phyloP scores from a whole-genome alignment of 2,113 vertebrate genomes.

The Heterotilapia buettikoferi region DNA sequence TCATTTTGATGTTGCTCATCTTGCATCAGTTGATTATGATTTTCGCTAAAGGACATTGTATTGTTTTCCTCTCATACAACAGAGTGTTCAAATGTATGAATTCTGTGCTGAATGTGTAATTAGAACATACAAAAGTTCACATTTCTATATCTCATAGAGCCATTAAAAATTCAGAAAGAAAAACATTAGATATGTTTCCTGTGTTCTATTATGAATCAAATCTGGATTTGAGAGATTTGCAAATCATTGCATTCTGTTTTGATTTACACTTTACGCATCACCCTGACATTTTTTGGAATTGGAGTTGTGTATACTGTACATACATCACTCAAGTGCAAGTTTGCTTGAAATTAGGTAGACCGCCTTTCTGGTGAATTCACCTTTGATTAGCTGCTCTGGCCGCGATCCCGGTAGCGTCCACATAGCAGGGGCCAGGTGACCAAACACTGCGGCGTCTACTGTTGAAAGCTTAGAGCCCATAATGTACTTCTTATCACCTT shows the following conservation, averaged over 20 bases:
- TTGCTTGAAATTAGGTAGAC: background rate
- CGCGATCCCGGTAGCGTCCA: constrained; percentile 94
- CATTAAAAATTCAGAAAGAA: background rate
- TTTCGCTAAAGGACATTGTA: background rate
- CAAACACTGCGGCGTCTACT: constrained; percentile 91
- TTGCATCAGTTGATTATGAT: background rate
- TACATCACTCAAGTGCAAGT: background rate
- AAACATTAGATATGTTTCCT: rapidly evolving
- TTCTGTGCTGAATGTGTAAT: background rate
- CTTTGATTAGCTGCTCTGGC: constrained; percentile 93
- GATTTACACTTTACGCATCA: background rate
- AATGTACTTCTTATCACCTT: constrained; percentile 95
- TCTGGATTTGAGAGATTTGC: background rate
- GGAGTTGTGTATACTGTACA: background rate
- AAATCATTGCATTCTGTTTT: background rate
- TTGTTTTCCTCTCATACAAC: background rate
- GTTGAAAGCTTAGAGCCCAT: constrained; percentile 90
- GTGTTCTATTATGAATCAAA: background rate
- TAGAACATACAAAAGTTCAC: background rate
- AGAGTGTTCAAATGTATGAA: background rate
- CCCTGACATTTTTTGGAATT: background rate
- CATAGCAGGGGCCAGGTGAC: constrained; percentile 95
- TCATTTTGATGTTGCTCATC: background rate
- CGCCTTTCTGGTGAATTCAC: constrained; percentile 54
- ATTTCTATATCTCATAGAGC: background rate